Evolutionary conservation across 1,140 invertebrate genomes (phyloP).

Genomic region (Hirudo medicinalis): DNA sequence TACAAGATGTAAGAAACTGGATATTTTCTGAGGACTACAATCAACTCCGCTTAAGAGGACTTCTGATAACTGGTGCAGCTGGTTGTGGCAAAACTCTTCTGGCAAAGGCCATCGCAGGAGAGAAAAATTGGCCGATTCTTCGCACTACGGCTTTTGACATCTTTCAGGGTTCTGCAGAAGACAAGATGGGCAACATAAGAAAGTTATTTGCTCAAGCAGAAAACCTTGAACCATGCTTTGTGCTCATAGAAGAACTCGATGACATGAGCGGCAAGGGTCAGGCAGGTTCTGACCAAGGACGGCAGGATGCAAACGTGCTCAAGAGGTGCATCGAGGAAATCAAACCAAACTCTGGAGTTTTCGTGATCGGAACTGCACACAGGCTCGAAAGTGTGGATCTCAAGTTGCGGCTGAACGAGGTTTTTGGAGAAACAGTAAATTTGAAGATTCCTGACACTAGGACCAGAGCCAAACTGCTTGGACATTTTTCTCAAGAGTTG

Average conservation of each 20-base stretch:
- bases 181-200: neutral
- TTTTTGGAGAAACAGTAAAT: neutral
- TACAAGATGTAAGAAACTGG: no score
- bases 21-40: no score
- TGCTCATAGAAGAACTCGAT: neutral
- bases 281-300: neutral
- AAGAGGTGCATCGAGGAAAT: neutral
- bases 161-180: neutral
- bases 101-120: neutral
- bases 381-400: neutral
- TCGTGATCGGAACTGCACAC: neutral
- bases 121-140: neutral
- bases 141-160: neutral
- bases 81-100: neutral
- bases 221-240: neutral
- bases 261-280: neutral
- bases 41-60: neutral
- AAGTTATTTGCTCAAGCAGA: slow-evolving; percentile 4
- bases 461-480: neutral
- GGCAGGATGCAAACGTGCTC: neutral
- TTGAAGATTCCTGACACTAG: neutral
- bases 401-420: neutral
- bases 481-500: no score
- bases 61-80: neutral
- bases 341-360: neutral